phyloP scores from a whole-genome alignment of 2,888 invertebrate species.

The Athetis lepigone region DNA sequence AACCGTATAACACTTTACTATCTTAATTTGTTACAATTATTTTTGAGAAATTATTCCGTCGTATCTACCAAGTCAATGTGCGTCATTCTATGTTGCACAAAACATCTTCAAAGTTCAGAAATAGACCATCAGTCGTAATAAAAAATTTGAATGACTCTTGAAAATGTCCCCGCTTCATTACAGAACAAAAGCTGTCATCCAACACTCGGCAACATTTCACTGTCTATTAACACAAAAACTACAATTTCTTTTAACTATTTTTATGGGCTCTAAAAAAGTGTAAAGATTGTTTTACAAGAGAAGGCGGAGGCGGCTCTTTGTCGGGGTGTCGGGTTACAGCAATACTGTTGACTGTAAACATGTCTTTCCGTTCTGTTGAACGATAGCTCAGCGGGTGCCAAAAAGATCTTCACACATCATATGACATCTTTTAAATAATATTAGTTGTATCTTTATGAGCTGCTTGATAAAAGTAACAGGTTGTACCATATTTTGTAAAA shows the following conservation, averaged over 20 bases:
- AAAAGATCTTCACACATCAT: constrained; percentile 65
- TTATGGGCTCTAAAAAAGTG: constrained; percentile 89
- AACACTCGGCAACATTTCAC: constrained; percentile 90
- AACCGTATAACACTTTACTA: background rate
- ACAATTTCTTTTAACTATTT: constrained; percentile 90
- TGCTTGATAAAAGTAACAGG: constrained; percentile 55
- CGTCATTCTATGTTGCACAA: constrained; percentile 56
- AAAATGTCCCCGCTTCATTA: constrained; percentile 88
- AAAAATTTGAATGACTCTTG: constrained; percentile 82
- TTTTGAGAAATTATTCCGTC: constrained; percentile 28
- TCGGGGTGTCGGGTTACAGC: constrained; percentile 83
- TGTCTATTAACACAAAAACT: constrained; percentile 88
- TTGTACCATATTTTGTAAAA: constrained; percentile 17
- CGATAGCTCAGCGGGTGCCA: constrained; percentile 85
- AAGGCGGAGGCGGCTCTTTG: constrained; percentile 89
- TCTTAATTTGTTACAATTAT: constrained; percentile 16
- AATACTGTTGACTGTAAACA: constrained; percentile 87
- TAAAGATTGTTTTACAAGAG: constrained; percentile 89
- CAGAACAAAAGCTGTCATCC: constrained; percentile 90
- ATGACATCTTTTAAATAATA: constrained; percentile 54
- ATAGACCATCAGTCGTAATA: constrained; percentile 85
- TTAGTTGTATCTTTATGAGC: constrained; percentile 55
- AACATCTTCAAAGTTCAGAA: constrained; percentile 71
- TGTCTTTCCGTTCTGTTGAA: constrained; percentile 85
- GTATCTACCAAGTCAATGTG: constrained; percentile 2